Base-by-base conservation (phyloP, 2,888 invertebrate genomes). In the Tiliacea citrago region DNA sequence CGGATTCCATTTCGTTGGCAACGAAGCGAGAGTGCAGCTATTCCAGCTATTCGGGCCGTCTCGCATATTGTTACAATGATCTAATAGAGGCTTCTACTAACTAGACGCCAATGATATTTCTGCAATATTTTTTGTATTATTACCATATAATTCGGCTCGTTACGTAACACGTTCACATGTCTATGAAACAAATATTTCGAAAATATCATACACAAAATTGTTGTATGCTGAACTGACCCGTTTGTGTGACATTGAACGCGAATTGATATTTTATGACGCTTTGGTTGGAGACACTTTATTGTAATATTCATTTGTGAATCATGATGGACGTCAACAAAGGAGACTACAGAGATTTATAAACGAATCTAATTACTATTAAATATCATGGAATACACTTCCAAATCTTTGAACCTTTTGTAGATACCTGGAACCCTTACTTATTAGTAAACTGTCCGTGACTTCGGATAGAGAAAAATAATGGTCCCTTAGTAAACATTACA, bases 1-100 rank as follows among this genome's bases (percentile, higher is more conserved):
- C 91, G 93, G 93, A 95, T 95, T 96, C 95, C 94, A 94, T 95
- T 96, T 96, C 95, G 94, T 95, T 95, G 95, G 94, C 94, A 94
- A 89, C 92, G 91, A 93, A 94, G 94, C 94, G 95, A 94, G 94
- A 94, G 94, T 94, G 91, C 91, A 89, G 90, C 90, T 92, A 94
- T 94, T 92, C 92, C 85, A 94, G 90, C 91, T 93, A 95, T 95
- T 95, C 93, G 93, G 92, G 91, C 91, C 93, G 92, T 82, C 90
- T 90, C 89, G 89, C 89, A 86, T 89, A 91, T 93, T 93, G 93
- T 91, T 91, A 89, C 89, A 90, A 89, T 90, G 88, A 89, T 88
- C 88, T 89, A 90, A 89, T 88, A 88, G 80, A 88, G 83, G 75
- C 79, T 77, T 72, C 74, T 80, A 86, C 74, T 80, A 86, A 80